phyloP scores from a whole-genome alignment of 2,888 invertebrate genomes.

The Rhamnusium bicolor region DNA sequence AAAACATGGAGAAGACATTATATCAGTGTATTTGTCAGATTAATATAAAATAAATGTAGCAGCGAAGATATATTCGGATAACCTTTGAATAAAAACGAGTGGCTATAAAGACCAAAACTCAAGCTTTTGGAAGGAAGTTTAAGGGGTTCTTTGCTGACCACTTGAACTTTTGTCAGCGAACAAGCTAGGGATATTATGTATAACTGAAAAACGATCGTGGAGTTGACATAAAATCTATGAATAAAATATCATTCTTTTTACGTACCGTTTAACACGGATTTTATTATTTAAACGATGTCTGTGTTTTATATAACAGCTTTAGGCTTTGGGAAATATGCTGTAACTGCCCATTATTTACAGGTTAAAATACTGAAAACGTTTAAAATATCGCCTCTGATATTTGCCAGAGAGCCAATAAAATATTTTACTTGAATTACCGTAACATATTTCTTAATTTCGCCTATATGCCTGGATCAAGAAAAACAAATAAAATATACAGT shows the following conservation, averaged over 20 bases:
- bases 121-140: conserved; percentile 59
- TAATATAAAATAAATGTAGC: conserved; percentile 62
- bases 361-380: not conserved
- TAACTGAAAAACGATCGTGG: conserved; percentile 54
- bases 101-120: conserved; percentile 60
- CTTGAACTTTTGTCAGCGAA: conserved; percentile 55
- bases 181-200: conserved; percentile 47
- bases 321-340: conserved; percentile 37
- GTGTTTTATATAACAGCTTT: conserved; percentile 42
- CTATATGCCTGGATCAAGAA: not conserved
- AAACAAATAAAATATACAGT: too few species aligned
- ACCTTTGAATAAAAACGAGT: conserved; percentile 64
- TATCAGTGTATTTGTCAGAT: conserved; percentile 61
- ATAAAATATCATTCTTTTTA: conserved; percentile 57
- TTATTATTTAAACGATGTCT: conserved; percentile 48
- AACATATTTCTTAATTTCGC: not conserved
- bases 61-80: conserved; percentile 60
- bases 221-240: conserved; percentile 57
- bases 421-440: conserved; percentile 1
- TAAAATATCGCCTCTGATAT: not conserved
- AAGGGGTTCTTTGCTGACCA: conserved; percentile 61
- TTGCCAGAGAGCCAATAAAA: not conserved
- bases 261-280: conserved; percentile 57
- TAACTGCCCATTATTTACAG: conserved; percentile 31
- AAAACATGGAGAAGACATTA: conserved; percentile 8